These are phyloP conservation scores for Myotis brandtii DNA, from an alignment of 2,113 vertebrate genomes.

Conservation along the genomic window DNA sequence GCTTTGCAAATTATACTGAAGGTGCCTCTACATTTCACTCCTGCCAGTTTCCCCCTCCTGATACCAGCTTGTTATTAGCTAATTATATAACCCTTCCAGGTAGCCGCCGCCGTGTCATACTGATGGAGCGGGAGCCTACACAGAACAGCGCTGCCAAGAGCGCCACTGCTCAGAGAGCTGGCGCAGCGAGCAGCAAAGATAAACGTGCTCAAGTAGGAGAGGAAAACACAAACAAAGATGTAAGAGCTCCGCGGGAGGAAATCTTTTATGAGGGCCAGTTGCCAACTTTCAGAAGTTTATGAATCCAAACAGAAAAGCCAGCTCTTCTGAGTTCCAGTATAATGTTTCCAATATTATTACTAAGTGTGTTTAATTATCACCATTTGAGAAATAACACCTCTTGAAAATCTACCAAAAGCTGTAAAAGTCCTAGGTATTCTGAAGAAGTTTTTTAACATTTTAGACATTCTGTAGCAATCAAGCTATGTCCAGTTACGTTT, in stretches of 20 bases:
- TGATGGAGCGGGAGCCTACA: not conserved
- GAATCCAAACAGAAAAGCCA: not conserved
- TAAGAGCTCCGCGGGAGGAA: not conserved
- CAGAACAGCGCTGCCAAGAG: not conserved
- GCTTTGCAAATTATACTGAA: not conserved
- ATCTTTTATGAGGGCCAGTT: not conserved
- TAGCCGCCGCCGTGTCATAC: not conserved
- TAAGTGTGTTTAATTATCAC: not conserved
- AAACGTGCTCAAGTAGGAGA: not conserved
- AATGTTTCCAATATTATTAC: constrained; percentile 7
- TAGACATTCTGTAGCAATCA: not conserved
- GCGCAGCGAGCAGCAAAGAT: not conserved
- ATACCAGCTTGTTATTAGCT: not conserved
- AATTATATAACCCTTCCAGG: not conserved
- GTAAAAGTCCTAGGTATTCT: not conserved
- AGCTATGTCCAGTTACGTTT: not conserved
- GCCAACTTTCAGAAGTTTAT: not conserved
- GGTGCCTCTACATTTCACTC: not conserved
- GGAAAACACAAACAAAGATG: not conserved
- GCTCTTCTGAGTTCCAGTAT: not conserved
- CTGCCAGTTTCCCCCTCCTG: not conserved
- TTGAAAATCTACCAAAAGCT: constrained; percentile 22
- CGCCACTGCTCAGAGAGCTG: not conserved
- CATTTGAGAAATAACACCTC: constrained; percentile 44
- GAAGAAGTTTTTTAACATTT: not conserved